Base-by-base conservation (phyloP, 2,888 invertebrate species). In the Pandemis corylana region DNA sequence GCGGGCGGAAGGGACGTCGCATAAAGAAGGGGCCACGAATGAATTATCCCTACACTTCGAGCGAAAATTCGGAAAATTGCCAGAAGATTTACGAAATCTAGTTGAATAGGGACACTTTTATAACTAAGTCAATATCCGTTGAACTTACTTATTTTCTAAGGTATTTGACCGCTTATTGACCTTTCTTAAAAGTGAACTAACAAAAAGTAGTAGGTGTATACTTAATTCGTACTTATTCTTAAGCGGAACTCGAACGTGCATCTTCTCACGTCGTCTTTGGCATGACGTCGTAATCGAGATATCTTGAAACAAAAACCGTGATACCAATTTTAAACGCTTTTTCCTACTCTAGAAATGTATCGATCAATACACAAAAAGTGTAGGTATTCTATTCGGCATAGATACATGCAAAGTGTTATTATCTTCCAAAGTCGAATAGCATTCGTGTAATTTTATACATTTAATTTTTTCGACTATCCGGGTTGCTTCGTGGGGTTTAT, bases 21-120 rank as follows among this genome's bases (percentile, higher is more conserved):
- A 72, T 78, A 78, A 81, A 82, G 81, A 79, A 81, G 80, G 81
- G 83, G 85, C 83, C 82, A 80, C 80, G 81, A 83, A 84, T 81
- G 83, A 79, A 83, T 81, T 80, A 84, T 82, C 80, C 84, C 82
- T 62, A 36, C 62, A 66, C 62, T 63, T 67, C 42, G 20, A 66
- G 53, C 65, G 70, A 66, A 66, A 62, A 56, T 63, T 53, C 70
- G n/a, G 56, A 41, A 63, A 53, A 75, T 49, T 75, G 51, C 62
- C 66, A 66, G 61, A 66, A 70, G 44, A 66, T 70, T 62, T 44
- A 51, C 53, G 20, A 41, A 70, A 67, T 66, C 44, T 66, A 59
- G 53, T 68, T 46, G 68, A 68, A 73, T 28, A n/a, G n/a, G 5
- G 36, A 61, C 62, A 28, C 28, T 59, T 20, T 28, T 59, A 10